Evolutionary conservation across 2,888 invertebrate genomes (phyloP).

Genomic region (Tortrix viridana): DNA sequence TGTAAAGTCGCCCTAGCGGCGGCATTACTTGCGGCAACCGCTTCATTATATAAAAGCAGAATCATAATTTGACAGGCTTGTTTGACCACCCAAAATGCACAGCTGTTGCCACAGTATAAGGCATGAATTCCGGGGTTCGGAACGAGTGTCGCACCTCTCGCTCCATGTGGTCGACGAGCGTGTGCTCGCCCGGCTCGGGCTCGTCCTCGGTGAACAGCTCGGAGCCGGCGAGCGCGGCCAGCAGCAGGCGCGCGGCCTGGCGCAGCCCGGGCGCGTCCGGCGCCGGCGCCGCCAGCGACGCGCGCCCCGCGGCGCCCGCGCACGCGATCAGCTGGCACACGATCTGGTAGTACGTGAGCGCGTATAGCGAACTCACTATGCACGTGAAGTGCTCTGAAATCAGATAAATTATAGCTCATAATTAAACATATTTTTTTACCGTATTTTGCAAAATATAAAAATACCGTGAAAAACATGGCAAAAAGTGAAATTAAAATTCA

Average conservation of each 20-base stretch:
- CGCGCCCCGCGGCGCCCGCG: constrained; percentile 86
- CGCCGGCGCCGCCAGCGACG: constrained; percentile 62
- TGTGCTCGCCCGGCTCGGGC: constrained; percentile 45
- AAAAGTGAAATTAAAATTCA: no score
- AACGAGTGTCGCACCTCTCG: constrained; percentile 49
- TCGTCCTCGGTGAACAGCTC: constrained; percentile 87
- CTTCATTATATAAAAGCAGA: not conserved
- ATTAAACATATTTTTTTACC: no score
- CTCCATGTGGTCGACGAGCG: constrained; percentile 65
- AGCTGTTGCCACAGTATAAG: not conserved
- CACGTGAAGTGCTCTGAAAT: constrained; percentile 92
- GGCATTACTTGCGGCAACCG: no score
- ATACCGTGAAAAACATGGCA: no score
- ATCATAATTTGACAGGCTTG: no score
- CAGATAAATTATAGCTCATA: not conserved
- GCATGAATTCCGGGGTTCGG: not conserved
- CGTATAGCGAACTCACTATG: constrained; percentile 94
- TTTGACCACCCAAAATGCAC: no score
- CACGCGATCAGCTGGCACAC: constrained; percentile 90
- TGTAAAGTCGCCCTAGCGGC: no score
- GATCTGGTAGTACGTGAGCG: constrained; percentile 95
- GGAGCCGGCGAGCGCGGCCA: constrained; percentile 64
- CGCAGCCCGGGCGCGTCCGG: constrained; percentile 43
- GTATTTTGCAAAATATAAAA: no score
- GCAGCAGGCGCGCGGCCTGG: constrained; percentile 59